Base-by-base conservation (phyloP, 2,888 invertebrate species). In the Fragum sueziense region DNA sequence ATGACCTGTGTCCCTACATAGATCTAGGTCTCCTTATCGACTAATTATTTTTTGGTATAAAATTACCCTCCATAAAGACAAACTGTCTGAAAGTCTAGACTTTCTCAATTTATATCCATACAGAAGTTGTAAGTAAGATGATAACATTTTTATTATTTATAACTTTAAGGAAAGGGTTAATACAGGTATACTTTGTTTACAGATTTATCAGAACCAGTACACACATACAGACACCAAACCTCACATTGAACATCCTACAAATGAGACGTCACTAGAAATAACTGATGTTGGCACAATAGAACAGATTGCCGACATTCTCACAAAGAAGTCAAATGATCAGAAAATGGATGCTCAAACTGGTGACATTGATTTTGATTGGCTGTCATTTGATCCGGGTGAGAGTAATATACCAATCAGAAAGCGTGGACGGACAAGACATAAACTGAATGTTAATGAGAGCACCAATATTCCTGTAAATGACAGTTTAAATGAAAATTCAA, bases 361-460 rank as follows among this genome's bases (percentile, higher is more conserved):
- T 25, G 65, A 41, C n/a, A n/a, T 65, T 59, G 71, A 71, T 27
- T 71, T 71, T 59, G 80, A 84, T 54, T 84, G 84, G 84, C 33
- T 74, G 25, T 78, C 73, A 52, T 72, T 52, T 33, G 84, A 84
- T 31, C 79, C 78, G 33, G 70, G 61, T 17, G 76, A 84, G 52
- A 76, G 84, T 67, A 84, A 84, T 70, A 84, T 84, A 11, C 84
- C 84, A 25, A 84, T 84, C 27, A 57, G 84, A 47, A 84, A 84
- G 70, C 70, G 84, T 25, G 84, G 80, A 9, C 51, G 84, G 54
- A 76, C 67, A 1, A 73, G 84, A 27, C 81, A 84, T 47, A 65
- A 65, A 25, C 27, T 34, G 34, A 41, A 37, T 7, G 25, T 54
- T 68, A 47, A 47, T 47, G 17, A 3, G 4, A 9, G 47, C n/a